Evolutionary conservation across 2,888 invertebrate genomes (phyloP).

Genomic region (Timandra comae): DNA sequence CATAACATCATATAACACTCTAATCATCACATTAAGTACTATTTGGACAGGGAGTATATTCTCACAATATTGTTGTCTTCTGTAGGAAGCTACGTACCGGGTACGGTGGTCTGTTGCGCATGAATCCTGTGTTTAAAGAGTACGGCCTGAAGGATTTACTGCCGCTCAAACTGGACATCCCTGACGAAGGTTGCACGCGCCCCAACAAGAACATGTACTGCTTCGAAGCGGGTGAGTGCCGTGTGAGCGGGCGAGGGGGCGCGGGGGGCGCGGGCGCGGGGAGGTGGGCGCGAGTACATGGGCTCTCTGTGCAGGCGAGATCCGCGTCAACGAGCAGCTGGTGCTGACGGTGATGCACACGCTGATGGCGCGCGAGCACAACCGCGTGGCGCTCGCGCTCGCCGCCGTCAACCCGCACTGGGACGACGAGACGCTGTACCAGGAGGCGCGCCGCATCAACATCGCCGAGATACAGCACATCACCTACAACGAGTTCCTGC

Average conservation of each 20-base stretch:
- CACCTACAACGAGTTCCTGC: slow-evolving; percentile 93
- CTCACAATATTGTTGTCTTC: slow-evolving; percentile 29
- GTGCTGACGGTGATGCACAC: slow-evolving; percentile 95
- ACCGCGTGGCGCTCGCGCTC: slow-evolving; percentile 86
- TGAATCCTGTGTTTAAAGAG: slow-evolving; percentile 92
- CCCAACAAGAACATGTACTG: slow-evolving; percentile 94
- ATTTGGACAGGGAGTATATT: no score
- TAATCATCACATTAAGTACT: not conserved
- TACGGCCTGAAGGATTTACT: slow-evolving; percentile 91
- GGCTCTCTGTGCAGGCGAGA: slow-evolving; percentile 79
- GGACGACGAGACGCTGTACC: slow-evolving; percentile 95
- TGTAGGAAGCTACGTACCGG: slow-evolving; percentile 90
- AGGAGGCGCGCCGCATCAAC: slow-evolving; percentile 89
- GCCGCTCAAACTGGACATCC: slow-evolving; percentile 91
- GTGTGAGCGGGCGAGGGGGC: not conserved
- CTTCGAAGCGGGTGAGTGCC: slow-evolving; percentile 88
- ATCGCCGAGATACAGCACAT: slow-evolving; percentile 93
- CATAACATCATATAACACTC: no score
- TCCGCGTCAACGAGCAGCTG: slow-evolving; percentile 93
- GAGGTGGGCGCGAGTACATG: not conserved
- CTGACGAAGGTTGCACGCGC: slow-evolving; percentile 94
- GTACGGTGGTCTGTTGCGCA: slow-evolving; percentile 87
- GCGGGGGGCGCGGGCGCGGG: not conserved
- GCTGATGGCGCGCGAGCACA: slow-evolving; percentile 93
- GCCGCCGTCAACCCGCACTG: slow-evolving; percentile 91